Conservation (phyloP, 2,797 vertebrate species). For the Anabacerthia variegaticeps region DNA sequence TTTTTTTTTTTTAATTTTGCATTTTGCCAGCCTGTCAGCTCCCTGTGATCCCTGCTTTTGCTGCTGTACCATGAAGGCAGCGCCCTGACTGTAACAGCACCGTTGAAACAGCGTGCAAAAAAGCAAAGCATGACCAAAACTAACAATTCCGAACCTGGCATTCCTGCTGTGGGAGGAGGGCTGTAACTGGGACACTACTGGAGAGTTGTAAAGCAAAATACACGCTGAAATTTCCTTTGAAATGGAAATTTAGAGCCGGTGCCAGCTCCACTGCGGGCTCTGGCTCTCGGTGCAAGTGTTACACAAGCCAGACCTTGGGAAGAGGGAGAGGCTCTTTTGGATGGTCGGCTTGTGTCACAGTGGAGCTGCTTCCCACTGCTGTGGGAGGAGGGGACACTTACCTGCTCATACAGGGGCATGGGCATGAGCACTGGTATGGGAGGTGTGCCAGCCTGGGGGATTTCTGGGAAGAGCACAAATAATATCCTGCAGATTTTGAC, state of each 20-base stretch:
- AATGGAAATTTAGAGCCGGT: slow-evolving; percentile 27
- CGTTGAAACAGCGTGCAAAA: neutral
- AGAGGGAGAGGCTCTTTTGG: neutral
- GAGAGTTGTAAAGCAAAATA: slow-evolving; percentile 4
- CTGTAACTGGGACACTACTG: neutral
- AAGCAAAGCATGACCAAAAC: neutral
- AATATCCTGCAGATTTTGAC: neutral
- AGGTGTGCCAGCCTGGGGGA: neutral
- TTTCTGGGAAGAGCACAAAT: neutral
- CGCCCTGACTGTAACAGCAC: fast-evolving
- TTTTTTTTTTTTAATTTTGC: neutral
- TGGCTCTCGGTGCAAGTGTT: neutral
- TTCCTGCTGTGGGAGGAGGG: slow-evolving; percentile 4
- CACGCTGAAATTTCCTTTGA: slow-evolving; percentile 13
- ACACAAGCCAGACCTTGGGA: slow-evolving; percentile 42
- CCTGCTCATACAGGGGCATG: fast-evolving
- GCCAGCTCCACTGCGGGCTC: slow-evolving; percentile 19
- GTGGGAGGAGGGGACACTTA: neutral
- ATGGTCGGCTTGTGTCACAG: neutral
- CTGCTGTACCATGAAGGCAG: neutral
- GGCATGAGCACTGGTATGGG: fast-evolving
- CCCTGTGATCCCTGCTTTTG: neutral
- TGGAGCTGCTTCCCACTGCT: neutral
- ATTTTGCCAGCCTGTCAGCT: neutral
- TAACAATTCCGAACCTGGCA: neutral